phyloP scores from a whole-genome alignment of 1,140 invertebrate genomes.

The Plutomurus gul region DNA sequence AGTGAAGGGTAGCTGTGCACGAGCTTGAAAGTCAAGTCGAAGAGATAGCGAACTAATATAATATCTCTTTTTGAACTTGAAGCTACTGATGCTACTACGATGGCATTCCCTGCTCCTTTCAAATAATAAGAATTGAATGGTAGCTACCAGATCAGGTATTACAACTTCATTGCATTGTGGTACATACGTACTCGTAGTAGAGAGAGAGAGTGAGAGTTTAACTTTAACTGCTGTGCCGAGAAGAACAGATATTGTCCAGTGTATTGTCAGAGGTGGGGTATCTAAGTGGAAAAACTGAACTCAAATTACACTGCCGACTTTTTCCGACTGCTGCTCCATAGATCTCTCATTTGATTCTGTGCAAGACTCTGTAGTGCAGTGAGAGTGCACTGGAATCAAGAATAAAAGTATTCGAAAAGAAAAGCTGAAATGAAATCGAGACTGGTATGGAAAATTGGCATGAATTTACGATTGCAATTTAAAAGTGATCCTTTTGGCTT shows the following conservation, averaged over 20 bases:
- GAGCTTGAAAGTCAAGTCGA: not conserved
- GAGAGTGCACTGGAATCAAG: not conserved
- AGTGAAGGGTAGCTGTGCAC: not conserved
- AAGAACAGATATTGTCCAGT: not conserved
- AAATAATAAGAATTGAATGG: not conserved
- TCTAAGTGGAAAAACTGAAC: not conserved
- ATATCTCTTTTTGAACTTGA: slow-evolving; percentile 4
- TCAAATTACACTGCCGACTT: not conserved
- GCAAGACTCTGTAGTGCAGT: not conserved
- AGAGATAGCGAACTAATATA: not conserved
- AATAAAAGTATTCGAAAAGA: not conserved
- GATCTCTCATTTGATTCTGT: not conserved
- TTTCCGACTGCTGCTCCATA: not conserved
- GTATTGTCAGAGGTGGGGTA: not conserved
- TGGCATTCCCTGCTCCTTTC: not conserved
- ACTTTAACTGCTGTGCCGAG: not conserved
- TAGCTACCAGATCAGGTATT: not conserved
- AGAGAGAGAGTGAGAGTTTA: not conserved
- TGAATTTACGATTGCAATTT: slow-evolving; percentile 23
- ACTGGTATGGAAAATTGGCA: slow-evolving; percentile 13
- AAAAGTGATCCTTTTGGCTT: slow-evolving; percentile 29
- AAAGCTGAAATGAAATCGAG: slow-evolving; percentile 15
- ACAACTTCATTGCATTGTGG: not conserved
- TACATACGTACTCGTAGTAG: too few species aligned
- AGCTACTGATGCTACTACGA: not conserved